A percentile compares a stretch with the other conserved stretches of the same genome.
These are phyloP conservation scores for Brachionus rotundiformis DNA, from an alignment of 1,140 invertebrate genomes.

Conservation along the genomic window DNA sequence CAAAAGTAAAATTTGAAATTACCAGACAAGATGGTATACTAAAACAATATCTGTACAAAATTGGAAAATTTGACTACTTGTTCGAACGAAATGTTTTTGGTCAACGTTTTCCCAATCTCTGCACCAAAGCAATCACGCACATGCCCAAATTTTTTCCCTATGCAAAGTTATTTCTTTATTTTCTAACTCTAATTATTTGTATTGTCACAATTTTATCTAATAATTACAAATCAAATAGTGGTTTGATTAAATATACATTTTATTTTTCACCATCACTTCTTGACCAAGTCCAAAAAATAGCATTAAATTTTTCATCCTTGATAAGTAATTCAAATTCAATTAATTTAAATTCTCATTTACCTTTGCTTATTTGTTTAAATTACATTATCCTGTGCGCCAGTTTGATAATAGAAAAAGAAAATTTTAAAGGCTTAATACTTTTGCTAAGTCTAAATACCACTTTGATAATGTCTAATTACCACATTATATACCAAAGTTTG, in stretches of 20 bases:
- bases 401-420: not conserved
- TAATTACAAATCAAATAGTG: not conserved
- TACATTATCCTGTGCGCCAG: not conserved
- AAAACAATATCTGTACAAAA: constrained; percentile 42
- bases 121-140: not conserved
- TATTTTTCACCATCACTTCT: not conserved
- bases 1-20: constrained; percentile 48
- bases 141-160: not conserved
- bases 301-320: not conserved
- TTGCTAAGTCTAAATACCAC: not conserved
- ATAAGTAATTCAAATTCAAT: not conserved
- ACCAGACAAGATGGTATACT: constrained; percentile 50
- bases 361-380: not conserved
- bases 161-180: not conserved
- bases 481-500: not conserved
- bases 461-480: not conserved
- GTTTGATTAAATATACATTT: not conserved
- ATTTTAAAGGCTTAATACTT: not conserved
- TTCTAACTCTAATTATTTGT: not conserved
- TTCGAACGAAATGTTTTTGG: constrained; percentile 9
- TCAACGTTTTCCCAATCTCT: not conserved
- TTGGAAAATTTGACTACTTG: constrained; percentile 28
- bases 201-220: not conserved
- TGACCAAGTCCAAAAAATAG: not conserved
- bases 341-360: not conserved